Evolutionary conservation across 2,113 vertebrate genomes (phyloP).

Genomic region (Pelusios castaneus): DNA sequence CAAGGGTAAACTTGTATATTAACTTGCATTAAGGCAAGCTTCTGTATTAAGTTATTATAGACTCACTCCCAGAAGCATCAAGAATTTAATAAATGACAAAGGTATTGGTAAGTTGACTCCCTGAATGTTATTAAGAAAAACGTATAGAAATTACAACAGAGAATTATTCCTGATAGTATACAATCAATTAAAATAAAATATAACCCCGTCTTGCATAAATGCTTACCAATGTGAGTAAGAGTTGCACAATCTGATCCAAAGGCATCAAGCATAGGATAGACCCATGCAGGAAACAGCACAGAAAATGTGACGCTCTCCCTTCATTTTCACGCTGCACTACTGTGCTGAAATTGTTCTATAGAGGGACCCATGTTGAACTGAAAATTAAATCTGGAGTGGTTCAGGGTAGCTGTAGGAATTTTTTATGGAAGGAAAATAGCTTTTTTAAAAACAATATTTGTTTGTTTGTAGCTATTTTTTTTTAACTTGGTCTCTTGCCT

Average conservation of each 20-base stretch:
- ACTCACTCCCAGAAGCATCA: not conserved
- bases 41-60: not conserved
- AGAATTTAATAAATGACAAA: not conserved
- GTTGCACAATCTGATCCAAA: not conserved
- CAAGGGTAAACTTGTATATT: not conserved
- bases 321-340: not conserved
- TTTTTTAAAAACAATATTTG: not conserved
- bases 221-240: rapidly evolving
- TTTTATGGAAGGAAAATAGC: not conserved
- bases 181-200: not conserved
- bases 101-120: not conserved
- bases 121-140: not conserved
- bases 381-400: not conserved
- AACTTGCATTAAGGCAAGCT: not conserved
- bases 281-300: not conserved
- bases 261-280: not conserved
- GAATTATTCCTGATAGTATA: not conserved
- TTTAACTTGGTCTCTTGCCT: not conserved
- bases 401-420: not conserved
- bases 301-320: not conserved
- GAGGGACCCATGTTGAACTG: not conserved
- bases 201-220: not conserved
- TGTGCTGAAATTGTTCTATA: not conserved
- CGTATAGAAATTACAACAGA: not conserved
- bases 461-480: not conserved